Evolutionary conservation across 2,888 invertebrate species (phyloP), one percentile per base, ranked within the genome.

Genomic region (Drosophila robusta): DNA sequence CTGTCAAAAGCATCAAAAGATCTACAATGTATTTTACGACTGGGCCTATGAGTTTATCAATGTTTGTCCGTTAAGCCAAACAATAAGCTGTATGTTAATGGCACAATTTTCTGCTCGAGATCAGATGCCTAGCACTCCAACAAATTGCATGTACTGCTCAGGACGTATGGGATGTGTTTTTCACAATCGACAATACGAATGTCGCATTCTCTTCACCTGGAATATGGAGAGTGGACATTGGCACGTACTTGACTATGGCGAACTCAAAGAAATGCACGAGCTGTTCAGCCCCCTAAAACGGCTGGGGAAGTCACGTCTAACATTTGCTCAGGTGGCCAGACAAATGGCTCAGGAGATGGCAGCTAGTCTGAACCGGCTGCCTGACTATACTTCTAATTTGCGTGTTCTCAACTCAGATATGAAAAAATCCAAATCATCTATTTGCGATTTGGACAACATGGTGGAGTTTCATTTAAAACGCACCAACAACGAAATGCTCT

Each of bases 1-100:
- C n/a, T 92, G 92, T 62, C 91, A 92, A 51, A 92, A 91, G 66
- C 92, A 92, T 70, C 92, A 92, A 45, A 92, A 92, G 70, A 91
- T 89, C 47, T 92, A 92, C 70, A 92, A 92, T 67, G 91, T 92
- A 24, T 92, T 92, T 76, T 91, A 92, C 57, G 92, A 92, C 69
- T 92, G 92, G 92, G 92, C 92, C 2, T 92, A 91, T 66, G 92
- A 92, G 70, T 70, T 92, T 36, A 89, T 92, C 26, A 91, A 90
- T 75, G 92, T 92, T 16, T 92, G 92, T 47, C 92, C 92, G 0
- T 71, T 90, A 2, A 91, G 92, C 36, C 89, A 90, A 39, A 90
- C 89, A 0, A 85, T 92, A 16, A 89, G 89, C 44, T 91, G 91
- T n/a, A 78, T 92, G 47, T 66, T 92, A 32, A 90, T 92, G 90